These are phyloP conservation scores for Pampusana beccarii DNA, from an alignment of 2,113 vertebrate species.

Conservation along the genomic window DNA sequence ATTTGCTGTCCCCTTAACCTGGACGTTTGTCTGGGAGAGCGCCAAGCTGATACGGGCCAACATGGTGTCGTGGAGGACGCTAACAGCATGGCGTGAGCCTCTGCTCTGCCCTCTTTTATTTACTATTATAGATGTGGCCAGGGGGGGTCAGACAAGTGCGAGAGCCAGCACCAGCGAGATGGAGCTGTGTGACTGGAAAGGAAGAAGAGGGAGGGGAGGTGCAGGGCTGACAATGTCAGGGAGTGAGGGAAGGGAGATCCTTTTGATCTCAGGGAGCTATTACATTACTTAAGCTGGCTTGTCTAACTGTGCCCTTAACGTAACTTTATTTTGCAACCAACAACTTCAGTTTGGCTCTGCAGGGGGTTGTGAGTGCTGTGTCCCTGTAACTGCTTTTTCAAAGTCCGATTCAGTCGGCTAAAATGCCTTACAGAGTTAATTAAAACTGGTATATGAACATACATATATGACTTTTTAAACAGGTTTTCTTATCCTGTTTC, in stretches of 20 bases:
- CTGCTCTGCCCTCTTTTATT: background rate
- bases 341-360: background rate
- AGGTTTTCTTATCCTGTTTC: background rate
- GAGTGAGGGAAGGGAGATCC: background rate
- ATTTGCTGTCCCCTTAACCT: background rate
- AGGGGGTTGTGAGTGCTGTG: background rate
- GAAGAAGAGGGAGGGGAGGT: background rate
- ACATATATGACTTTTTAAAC: background rate
- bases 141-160: background rate
- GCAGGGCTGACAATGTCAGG: background rate
- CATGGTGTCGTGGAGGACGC: background rate
- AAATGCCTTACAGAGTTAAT: background rate
- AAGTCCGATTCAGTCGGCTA: background rate
- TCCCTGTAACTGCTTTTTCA: background rate
- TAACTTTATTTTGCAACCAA: background rate
- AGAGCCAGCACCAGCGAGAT: background rate
- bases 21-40: background rate
- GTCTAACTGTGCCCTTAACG: background rate
- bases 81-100: background rate
- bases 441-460: background rate
- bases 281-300: background rate
- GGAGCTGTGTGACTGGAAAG: background rate
- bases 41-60: background rate
- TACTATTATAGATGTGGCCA: background rate
- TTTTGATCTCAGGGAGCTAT: background rate